Conservation (phyloP, 2,888 invertebrate genomes). For the Alentia gelatinosa region DNA sequence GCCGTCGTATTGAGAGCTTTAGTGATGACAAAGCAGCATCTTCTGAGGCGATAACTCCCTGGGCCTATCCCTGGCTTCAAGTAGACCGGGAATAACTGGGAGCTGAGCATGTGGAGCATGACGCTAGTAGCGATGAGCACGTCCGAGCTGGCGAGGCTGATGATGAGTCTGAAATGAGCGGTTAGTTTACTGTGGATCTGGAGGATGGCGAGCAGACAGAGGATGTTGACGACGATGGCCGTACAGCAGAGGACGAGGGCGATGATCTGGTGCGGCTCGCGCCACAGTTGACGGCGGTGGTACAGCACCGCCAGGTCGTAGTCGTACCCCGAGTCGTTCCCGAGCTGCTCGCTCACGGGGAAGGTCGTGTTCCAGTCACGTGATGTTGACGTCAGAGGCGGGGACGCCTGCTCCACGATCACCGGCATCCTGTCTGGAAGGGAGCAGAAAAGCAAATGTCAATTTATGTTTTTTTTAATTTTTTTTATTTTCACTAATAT, state of each 20-base stretch:
- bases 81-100: conserved; percentile 65
- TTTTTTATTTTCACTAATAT: too few relatives aligned
- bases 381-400: neutral
- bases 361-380: neutral
- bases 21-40: conserved; percentile 69
- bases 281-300: neutral
- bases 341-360: neutral
- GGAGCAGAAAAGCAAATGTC: neutral
- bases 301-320: neutral
- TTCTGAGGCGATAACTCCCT: conserved; percentile 62
- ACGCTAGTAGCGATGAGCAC: conserved; percentile 72
- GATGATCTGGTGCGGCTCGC: conserved; percentile 37
- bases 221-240: conserved; percentile 68
- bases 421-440: neutral
- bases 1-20: conserved; percentile 71
- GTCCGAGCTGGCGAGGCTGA: conserved; percentile 72
- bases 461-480: too few relatives aligned
- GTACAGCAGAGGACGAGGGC: conserved; percentile 63
- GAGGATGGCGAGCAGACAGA: conserved; percentile 70
- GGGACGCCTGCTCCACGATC: neutral
- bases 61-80: conserved; percentile 50
- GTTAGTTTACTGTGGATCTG: conserved; percentile 68
- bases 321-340: neutral
- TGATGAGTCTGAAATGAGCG: conserved; percentile 71
- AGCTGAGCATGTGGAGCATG: conserved; percentile 68